Conservation (phyloP, 2,888 invertebrate species). For the Volucella inflata region DNA sequence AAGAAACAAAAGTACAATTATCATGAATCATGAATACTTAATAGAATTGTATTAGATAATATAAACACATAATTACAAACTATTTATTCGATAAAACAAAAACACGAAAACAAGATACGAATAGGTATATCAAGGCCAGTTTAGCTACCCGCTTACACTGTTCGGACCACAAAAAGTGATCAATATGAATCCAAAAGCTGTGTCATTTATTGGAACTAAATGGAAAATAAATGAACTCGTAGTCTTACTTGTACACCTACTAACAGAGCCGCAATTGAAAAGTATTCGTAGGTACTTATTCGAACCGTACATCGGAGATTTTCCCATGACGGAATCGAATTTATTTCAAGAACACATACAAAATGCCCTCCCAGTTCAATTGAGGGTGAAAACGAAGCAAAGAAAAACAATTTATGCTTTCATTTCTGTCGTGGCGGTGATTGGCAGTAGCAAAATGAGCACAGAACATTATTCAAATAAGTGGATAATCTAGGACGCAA, state of each 20-base stretch:
- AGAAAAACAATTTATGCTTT: constrained; percentile 16
- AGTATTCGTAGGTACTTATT: background rate
- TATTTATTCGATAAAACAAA: background rate
- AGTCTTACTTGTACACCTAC: constrained; percentile 21
- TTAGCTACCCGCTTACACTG: background rate
- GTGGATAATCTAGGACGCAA: constrained; percentile 62
- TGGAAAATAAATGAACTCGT: no score
- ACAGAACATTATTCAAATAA: constrained; percentile 56
- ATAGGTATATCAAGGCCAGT: constrained; percentile 1
- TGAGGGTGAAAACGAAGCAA: constrained; percentile 21
- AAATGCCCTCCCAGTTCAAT: constrained; percentile 33
- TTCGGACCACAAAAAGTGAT: constrained; percentile 10
- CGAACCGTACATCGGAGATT: constrained; percentile 19
- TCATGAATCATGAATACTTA: constrained; percentile 8
- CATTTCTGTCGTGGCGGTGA: constrained; percentile 16
- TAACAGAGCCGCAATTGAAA: background rate
- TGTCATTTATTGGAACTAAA: constrained; percentile 9
- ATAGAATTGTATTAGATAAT: background rate
- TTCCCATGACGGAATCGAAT: constrained; percentile 57
- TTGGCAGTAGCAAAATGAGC: constrained; percentile 56
- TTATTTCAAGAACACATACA: constrained; percentile 59
- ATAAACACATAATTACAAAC: background rate
- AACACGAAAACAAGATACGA: constrained; percentile 8
- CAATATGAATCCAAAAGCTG: constrained; percentile 16
- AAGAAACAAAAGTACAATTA: background rate